A percentile compares a stretch with the other conserved stretches of the same genome.
Conservation (phyloP, 2,113 vertebrate species). For the Origma solitaria region DNA sequence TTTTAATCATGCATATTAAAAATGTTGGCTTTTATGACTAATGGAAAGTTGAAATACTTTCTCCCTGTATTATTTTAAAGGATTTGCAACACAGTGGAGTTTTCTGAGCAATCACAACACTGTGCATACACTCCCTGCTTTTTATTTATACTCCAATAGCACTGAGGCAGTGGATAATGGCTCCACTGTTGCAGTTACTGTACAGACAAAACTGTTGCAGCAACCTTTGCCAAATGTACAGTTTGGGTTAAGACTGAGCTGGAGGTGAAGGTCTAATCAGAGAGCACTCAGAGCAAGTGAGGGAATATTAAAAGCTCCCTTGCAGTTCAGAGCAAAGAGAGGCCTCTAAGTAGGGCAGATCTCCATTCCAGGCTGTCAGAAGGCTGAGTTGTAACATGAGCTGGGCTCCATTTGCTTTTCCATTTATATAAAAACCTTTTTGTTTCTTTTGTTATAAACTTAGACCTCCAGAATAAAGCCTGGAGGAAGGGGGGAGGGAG, state of each 20-base stretch:
- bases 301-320: slow-evolving; percentile 34
- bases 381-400: slow-evolving; percentile 64
- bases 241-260: neutral
- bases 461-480: slow-evolving; percentile 57
- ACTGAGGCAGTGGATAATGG: neutral
- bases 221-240: slow-evolving; percentile 17
- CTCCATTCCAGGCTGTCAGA: slow-evolving; percentile 53
- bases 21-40: neutral
- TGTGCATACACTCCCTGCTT: neutral
- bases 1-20: neutral
- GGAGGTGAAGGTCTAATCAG: slow-evolving; percentile 38
- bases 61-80: neutral
- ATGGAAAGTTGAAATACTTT: slow-evolving; percentile 5
- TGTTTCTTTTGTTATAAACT: slow-evolving; percentile 66
- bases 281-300: slow-evolving; percentile 28
- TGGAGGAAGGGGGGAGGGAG: slow-evolving; percentile 10
- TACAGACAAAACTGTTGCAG: neutral
- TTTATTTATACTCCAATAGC: neutral
- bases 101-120: neutral
- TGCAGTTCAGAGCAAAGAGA: slow-evolving; percentile 32
- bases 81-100: neutral
- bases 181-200: neutral
- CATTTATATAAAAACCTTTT: slow-evolving; percentile 66
- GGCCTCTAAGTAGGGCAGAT: slow-evolving; percentile 56
- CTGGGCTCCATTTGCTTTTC: slow-evolving; percentile 57